phyloP scores from a whole-genome alignment of 2,888 invertebrate genomes.

The Eumerus sabulonum region DNA sequence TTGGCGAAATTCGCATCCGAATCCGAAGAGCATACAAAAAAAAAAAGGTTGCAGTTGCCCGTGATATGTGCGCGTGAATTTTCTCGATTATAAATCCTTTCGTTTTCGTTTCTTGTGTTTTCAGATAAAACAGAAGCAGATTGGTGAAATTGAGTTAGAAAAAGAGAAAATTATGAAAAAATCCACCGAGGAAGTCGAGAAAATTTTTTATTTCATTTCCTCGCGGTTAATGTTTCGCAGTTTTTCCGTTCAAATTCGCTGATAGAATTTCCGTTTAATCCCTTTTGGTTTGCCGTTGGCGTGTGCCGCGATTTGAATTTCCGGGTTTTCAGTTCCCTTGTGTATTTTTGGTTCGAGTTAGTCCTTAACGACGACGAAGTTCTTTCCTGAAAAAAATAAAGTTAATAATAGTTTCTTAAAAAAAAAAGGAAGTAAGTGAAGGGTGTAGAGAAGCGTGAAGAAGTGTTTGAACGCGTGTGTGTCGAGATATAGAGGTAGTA shows the following conservation, averaged over 20 bases:
- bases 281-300: not conserved
- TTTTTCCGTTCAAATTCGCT: slow-evolving; percentile 47
- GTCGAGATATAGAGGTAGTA: slow-evolving; percentile 4
- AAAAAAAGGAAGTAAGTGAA: slow-evolving; percentile 8
- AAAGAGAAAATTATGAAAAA: slow-evolving; percentile 47
- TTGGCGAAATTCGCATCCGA: slow-evolving; percentile 5
- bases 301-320: slow-evolving; percentile 23
- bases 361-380: not conserved
- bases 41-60: slow-evolving; percentile 6
- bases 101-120: slow-evolving; percentile 25
- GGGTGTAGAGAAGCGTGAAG: not conserved
- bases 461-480: slow-evolving; percentile 15
- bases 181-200: slow-evolving; percentile 25
- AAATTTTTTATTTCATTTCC: slow-evolving; percentile 48
- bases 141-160: slow-evolving; percentile 2
- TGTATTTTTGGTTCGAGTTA: slow-evolving; percentile 15
- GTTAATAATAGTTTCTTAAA: slow-evolving; percentile 12
- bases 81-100: slow-evolving; percentile 26
- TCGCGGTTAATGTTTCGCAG: slow-evolving; percentile 49
- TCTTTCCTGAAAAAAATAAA: not conserved
- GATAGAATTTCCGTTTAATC: slow-evolving; percentile 22
- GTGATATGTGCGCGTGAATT: slow-evolving; percentile 28
- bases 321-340: slow-evolving; percentile 23
- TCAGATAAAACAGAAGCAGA: slow-evolving; percentile 25
- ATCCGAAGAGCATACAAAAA: slow-evolving; percentile 1